Conservation (phyloP, 2,113 vertebrate genomes). For the Rhadina sibilatrix region DNA sequence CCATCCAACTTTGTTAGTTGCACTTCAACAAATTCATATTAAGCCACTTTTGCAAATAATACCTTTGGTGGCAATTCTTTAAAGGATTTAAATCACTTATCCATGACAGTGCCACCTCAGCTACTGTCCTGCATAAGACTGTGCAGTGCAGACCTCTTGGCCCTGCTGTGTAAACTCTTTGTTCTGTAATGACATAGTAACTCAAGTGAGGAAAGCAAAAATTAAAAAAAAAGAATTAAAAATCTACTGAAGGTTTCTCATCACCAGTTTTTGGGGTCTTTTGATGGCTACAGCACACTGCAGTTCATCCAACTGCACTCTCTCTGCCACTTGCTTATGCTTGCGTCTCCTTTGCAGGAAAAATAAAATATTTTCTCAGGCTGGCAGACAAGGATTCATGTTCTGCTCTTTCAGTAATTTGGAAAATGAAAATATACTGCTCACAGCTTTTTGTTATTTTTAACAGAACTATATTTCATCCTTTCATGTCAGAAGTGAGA, state of each 20-base stretch:
- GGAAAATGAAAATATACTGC: constrained; percentile 62
- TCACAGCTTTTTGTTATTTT: constrained; percentile 24
- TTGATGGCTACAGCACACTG: not conserved
- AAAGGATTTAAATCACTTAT: not conserved
- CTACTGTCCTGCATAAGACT: not conserved
- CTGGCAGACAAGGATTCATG: constrained; percentile 60
- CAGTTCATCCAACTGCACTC: not conserved
- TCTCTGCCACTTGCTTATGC: not conserved
- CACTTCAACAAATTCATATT: not conserved
- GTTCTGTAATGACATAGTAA: not conserved
- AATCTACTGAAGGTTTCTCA: not conserved
- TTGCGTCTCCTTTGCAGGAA: not conserved
- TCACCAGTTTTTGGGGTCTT: not conserved
- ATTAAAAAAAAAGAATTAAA: not conserved
- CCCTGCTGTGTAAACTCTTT: not conserved
- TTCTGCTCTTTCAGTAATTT: constrained; percentile 63
- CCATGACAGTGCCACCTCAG: not conserved
- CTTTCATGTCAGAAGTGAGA: constrained; percentile 48
- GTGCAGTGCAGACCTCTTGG: not conserved
- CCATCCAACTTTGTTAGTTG: accelerated
- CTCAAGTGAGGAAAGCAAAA: not conserved
- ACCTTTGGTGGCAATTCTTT: not conserved
- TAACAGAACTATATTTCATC: constrained; percentile 56
- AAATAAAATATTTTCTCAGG: constrained; percentile 57
- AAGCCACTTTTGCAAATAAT: not conserved